Conservation (phyloP, 1,140 invertebrate genomes). For the Mamestra configurata region DNA sequence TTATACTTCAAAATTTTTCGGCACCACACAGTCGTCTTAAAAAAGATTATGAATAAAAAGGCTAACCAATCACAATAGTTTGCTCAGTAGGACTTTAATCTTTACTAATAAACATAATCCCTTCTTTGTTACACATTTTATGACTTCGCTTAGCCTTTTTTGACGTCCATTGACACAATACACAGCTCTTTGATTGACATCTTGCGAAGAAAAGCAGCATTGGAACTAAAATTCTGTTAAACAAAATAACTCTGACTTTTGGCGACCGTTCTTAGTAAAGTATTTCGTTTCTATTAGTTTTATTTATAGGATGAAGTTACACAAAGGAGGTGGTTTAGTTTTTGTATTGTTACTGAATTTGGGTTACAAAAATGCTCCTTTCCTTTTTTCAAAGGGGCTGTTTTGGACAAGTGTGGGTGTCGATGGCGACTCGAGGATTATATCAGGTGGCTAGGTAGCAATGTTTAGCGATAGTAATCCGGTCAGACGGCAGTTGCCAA, state of each 20-base stretch:
- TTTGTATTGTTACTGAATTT: neutral
- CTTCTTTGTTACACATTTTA: neutral
- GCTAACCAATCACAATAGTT: neutral
- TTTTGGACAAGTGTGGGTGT: neutral
- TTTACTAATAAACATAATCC: conserved; percentile 4
- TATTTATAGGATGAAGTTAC: conserved; percentile 9
- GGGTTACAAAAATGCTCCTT: no score
- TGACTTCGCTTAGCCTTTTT: neutral
- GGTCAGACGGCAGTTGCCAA: conserved; percentile 6
- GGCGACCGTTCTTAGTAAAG: no score
- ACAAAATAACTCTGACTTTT: no score
- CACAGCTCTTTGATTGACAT: neutral
- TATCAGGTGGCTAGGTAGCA: neutral
- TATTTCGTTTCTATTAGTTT: neutral
- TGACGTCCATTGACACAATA: neutral
- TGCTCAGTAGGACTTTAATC: neutral
- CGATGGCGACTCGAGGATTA: neutral
- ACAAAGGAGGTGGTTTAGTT: neutral
- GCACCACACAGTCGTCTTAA: neutral
- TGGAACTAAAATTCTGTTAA: neutral
- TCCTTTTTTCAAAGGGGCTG: neutral
- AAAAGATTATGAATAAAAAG: neutral
- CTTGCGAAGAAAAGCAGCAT: neutral
- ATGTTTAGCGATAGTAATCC: neutral
- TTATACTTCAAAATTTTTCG: neutral